Conservation (phyloP, 2,113 vertebrate species). For the Hippocampus guttulatus region DNA sequence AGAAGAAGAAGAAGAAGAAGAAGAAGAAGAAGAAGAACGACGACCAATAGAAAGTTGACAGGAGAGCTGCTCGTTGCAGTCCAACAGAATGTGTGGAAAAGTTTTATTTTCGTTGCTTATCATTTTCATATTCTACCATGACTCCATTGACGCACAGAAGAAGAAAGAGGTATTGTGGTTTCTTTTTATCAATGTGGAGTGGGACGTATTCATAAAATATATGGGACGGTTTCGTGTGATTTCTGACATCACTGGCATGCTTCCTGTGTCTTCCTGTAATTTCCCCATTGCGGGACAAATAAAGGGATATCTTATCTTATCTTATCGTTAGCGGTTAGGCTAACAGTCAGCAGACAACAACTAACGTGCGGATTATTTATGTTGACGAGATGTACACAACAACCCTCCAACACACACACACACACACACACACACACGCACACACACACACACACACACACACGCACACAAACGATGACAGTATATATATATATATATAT, state of each 20-base stretch:
- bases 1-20: not conserved
- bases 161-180: slow-evolving; percentile 77
- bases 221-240: accelerated
- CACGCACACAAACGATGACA: no score
- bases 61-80: slow-evolving; percentile 6
- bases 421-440: no score
- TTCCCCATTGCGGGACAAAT: no score
- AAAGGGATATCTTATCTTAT: no score
- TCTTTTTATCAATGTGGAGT: not conserved
- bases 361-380: not conserved
- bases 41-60: slow-evolving; percentile 62
- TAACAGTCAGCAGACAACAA: not conserved
- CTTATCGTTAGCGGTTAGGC: not conserved
- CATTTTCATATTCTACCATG: slow-evolving; percentile 33
- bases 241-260: not conserved
- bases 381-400: not conserved
- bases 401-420: no score
- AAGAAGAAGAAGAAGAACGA: not conserved
- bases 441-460: no score
- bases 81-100: slow-evolving; percentile 59
- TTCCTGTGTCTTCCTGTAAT: no score
- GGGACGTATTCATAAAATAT: not conserved
- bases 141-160: slow-evolving; percentile 68
- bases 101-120: slow-evolving; percentile 47
- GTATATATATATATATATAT: no score